Conservation (phyloP, 2,888 invertebrate genomes). For the Penaeus monodon region DNA sequence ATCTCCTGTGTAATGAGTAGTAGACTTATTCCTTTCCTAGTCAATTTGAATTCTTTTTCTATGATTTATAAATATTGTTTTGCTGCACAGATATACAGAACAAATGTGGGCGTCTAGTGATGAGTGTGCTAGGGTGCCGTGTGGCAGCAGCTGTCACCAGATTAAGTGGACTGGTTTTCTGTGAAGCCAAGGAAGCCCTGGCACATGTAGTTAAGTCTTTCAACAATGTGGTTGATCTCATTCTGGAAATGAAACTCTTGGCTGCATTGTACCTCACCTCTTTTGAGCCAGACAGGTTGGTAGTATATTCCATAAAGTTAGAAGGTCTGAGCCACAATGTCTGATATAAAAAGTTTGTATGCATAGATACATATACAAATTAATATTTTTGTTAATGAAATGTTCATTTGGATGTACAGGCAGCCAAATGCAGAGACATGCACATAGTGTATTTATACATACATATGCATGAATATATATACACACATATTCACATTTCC, state of each 20-base stretch:
- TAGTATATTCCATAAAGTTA: not conserved
- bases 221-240: not conserved
- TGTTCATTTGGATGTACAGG: too few relatives aligned
- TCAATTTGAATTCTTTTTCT: too few relatives aligned
- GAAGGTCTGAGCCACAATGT: not conserved
- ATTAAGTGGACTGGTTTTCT: not conserved
- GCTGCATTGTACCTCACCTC: not conserved
- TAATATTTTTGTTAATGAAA: not conserved
- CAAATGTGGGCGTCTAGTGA: not conserved
- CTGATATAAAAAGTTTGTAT: not conserved
- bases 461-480: too few relatives aligned
- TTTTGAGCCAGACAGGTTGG: constrained; percentile 1
- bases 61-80: too few relatives aligned
- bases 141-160: not conserved
- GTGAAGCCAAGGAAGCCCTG: not conserved
- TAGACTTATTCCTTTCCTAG: too few relatives aligned
- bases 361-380: not conserved
- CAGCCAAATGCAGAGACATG: too few relatives aligned
- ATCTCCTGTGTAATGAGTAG: too few relatives aligned
- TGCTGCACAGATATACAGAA: not conserved
- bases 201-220: not conserved
- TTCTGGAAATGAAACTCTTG: not conserved
- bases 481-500: too few relatives aligned
- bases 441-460: too few relatives aligned
- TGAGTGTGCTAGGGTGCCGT: constrained; percentile 1